These are phyloP conservation scores for Nematolebias whitei DNA, from an alignment of 2,113 vertebrate genomes.

Conservation along the genomic window DNA sequence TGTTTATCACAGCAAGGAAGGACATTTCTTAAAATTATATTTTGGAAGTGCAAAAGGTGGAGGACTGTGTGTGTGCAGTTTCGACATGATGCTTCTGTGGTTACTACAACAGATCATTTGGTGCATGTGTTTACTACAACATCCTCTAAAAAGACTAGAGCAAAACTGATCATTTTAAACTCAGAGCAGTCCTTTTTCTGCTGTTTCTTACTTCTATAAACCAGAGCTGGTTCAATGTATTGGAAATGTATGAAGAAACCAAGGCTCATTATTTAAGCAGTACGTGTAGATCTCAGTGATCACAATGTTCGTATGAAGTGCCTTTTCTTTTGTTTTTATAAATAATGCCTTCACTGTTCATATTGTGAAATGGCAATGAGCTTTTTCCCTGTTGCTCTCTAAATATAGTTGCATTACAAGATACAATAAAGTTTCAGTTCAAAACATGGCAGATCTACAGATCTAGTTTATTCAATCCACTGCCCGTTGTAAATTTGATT, in stretches of 20 bases:
- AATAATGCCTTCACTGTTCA: no score
- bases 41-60: background rate
- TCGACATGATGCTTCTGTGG: background rate
- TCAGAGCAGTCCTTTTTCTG: slow-evolving; percentile 14
- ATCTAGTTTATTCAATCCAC: background rate
- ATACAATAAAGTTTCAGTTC: background rate
- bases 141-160: slow-evolving; percentile 19
- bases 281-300: slow-evolving; percentile 29
- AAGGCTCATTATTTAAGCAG: slow-evolving; percentile 45
- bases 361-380: background rate
- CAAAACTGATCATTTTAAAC: slow-evolving; percentile 46
- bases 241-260: slow-evolving; percentile 11
- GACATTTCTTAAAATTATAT: background rate
- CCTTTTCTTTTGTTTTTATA: no score
- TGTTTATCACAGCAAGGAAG: background rate
- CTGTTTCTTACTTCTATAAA: slow-evolving; percentile 6
- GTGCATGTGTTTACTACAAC: background rate
- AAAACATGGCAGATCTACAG: background rate
- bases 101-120: background rate
- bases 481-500: background rate
- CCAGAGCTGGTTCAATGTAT: background rate
- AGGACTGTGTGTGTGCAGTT: background rate
- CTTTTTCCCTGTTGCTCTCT: background rate
- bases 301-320: no score
- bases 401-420: background rate